Evolutionary conservation across 2,797 vertebrate species (phyloP), one percentile per base, ranked within the genome.

Genomic region (Ptychobarbus kaznakovi): DNA sequence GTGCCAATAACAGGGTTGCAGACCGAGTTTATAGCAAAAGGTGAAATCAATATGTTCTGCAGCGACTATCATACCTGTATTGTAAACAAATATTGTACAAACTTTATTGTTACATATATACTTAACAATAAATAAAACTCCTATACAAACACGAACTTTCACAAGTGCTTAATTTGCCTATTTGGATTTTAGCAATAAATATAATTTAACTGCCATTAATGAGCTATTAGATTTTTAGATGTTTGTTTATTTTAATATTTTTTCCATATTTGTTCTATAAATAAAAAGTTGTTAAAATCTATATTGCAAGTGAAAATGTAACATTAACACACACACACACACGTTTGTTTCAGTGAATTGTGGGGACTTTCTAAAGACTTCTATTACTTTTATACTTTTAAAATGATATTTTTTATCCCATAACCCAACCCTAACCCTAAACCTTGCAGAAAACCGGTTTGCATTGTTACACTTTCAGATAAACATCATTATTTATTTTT

Each of bases 1-100:
- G 25, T 80, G 83, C 63, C 87, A 89, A 86, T 83, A 81, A 78
- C 51, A 81, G 61, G 38, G 70, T 77, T 65, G 35, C 72, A 51
- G 46, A 35, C 65, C 46, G 65, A 63, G 82, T 85, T 80, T 84
- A 77, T 38, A 85, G 56, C 51, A 40, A 72, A 80, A 78, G 74
- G 74, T 46, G 18, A 79, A 53, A 53, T 84, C 82, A 87, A 75
- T 82, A 68, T 38, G 9, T 70, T 49, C 38, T 46, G 73, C 73
- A 70, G 22, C 4, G 13, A 80, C 38, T 42, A 46, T 79, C 46
- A 77, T 44, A 58, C 22, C 82, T 75, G 46, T 69, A 84, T 18
- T 12, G 25, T 46, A 32, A 80, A 68, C 28, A 68, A 0, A 35
- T 66, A 66, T 28, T 68, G 20, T 35, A 20, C 11, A 3, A 28